Evolutionary conservation across 2,888 invertebrate species (phyloP).

Genomic region (Cancer borealis): DNA sequence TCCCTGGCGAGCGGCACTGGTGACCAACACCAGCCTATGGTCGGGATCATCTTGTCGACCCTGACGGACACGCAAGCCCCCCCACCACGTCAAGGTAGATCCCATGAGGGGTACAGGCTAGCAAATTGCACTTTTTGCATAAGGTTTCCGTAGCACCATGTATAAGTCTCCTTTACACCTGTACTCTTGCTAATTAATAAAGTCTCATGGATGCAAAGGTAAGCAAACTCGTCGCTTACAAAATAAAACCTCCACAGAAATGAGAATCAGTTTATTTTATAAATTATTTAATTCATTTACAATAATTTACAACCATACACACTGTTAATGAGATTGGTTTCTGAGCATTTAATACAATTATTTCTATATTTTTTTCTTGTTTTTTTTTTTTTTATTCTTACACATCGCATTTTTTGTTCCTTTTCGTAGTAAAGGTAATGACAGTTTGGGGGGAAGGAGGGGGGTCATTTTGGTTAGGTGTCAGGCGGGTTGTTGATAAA

Average conservation of each 20-base stretch:
- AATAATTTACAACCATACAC: conserved; percentile 78
- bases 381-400: conserved; percentile 69
- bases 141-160: too few relatives aligned
- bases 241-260: conserved; percentile 60
- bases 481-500: conserved; percentile 72
- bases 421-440: conserved; percentile 73
- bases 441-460: conserved; percentile 57
- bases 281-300: conserved; percentile 77
- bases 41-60: too few relatives aligned
- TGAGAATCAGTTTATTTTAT: conserved; percentile 78
- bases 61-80: too few relatives aligned
- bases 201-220: too few relatives aligned
- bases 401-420: conserved; percentile 70
- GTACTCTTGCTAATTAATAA: too few relatives aligned
- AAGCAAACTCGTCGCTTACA: neutral
- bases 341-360: conserved; percentile 77
- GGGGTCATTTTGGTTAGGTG: conserved; percentile 70
- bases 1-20: too few relatives aligned
- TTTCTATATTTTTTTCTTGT: conserved; percentile 50
- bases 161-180: too few relatives aligned
- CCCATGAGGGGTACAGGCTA: too few relatives aligned
- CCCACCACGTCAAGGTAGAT: too few relatives aligned
- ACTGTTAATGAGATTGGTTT: conserved; percentile 77
- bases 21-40: too few relatives aligned
- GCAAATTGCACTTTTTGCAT: too few relatives aligned